Evolutionary conservation across 35 echinoderm and acorn worm genomes (phyloP), one percentile per base, ranked within the genome.

Genomic region (Amphiura filiformis): DNA sequence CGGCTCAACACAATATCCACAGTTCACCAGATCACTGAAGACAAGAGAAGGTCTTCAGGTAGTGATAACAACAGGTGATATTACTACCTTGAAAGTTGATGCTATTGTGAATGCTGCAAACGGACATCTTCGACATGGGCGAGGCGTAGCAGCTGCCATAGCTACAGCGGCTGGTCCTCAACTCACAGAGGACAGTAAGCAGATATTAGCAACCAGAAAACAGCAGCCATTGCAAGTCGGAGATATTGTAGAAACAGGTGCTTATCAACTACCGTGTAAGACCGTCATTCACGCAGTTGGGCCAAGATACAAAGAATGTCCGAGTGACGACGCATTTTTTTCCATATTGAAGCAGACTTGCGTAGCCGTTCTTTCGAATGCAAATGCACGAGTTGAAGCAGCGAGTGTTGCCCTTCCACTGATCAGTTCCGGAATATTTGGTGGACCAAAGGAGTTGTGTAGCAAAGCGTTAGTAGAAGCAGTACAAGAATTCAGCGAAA

Each of bases 241-340:
- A 36, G 40, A 91, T 38, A 82, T 91, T 31, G 36, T 57, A 12
- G 31, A 91, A 35, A 91, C 89, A 33, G 76, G 82, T 57, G 65
- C 65, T 9, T 82, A 82, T 26, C 49, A 47, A 11, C 31, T 91
- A 44, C 89, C 89, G 12, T 80, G 81, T 61, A 85, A 49, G 31
- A 84, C 64, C 30, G 76, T 91, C 7, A 75, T 85, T 18, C 89
- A 91, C 79, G 89, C 82, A n/a, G 89, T 91, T 13, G 89, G 89
- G 32, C 89, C 89, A 42, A 40, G 39, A 36, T 79, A 65, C 65
- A 52, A 65, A 78, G 89, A 91, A 18, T 91, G 84, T 41, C 36
- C 82, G 49, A 79, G 65, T 31, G 52, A 91, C 26, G 76, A 37
- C 17, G 81, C 78, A 3, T 84, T 57, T 35, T 35, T 76, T 38